Conservation (phyloP, 2,888 invertebrate genomes). For the Amorpha juglandis region DNA sequence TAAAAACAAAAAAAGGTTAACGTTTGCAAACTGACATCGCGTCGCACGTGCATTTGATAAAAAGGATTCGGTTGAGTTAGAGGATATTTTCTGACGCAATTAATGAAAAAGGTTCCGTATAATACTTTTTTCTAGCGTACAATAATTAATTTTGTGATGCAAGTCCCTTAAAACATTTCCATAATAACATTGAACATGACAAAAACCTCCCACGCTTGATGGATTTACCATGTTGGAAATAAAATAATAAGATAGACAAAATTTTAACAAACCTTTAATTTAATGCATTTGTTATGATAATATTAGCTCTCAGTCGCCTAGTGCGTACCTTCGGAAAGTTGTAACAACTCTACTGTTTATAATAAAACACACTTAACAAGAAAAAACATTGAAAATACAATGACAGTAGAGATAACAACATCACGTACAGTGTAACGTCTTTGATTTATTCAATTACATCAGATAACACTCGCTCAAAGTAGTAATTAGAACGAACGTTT, state of each 20-base stretch:
- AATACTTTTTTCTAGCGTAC: too few species aligned
- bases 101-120: too few species aligned
- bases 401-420: constrained; percentile 49
- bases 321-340: constrained; percentile 85
- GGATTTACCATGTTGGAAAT: constrained; percentile 20
- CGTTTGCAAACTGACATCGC: too few species aligned
- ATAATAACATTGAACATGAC: neutral
- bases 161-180: too few species aligned
- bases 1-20: too few species aligned
- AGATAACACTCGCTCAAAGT: neutral
- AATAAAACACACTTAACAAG: constrained; percentile 52
- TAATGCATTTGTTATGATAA: constrained; percentile 83
- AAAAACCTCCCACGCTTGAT: neutral
- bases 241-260: constrained; percentile 54
- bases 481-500: neutral
- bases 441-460: constrained; percentile 28
- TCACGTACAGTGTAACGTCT: constrained; percentile 42
- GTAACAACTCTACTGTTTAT: constrained; percentile 71
- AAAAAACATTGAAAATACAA: constrained; percentile 44
- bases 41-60: too few species aligned
- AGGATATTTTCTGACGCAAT: too few species aligned
- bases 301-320: constrained; percentile 85
- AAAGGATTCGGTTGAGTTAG: too few species aligned
- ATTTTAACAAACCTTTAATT: constrained; percentile 83
- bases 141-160: too few species aligned